These are phyloP conservation scores for Melitaea cinxia DNA, from an alignment of 1,140 invertebrate species.

Conservation along the genomic window DNA sequence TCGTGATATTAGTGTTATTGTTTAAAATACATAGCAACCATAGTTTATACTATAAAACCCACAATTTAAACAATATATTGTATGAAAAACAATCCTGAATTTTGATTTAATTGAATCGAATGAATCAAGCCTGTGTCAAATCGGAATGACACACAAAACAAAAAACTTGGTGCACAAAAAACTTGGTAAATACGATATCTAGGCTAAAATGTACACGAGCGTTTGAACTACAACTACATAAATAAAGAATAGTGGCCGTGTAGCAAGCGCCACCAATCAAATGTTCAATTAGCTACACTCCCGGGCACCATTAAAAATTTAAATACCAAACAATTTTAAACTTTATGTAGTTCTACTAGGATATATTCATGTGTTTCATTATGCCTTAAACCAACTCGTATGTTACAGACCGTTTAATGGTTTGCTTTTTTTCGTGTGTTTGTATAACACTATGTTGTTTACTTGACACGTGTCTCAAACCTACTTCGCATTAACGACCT, in stretches of 20 bases:
- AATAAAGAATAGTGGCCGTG: constrained; percentile 13
- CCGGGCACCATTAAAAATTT: constrained; percentile 11
- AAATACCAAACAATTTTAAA: background rate
- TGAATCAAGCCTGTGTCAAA: background rate
- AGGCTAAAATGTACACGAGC: background rate
- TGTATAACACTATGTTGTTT: background rate
- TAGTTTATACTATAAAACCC: no score
- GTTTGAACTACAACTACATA: constrained; percentile 6
- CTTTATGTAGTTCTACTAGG: background rate
- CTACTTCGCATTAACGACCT: background rate
- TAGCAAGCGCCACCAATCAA: constrained; percentile 11
- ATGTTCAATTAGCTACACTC: constrained; percentile 2
- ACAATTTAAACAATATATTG: background rate
- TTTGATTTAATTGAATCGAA: background rate
- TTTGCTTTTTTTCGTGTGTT: background rate
- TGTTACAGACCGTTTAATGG: background rate
- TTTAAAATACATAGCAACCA: no score
- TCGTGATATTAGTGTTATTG: no score
- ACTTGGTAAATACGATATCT: background rate
- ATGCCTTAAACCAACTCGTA: constrained; percentile 1
- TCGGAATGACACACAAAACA: background rate
- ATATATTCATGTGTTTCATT: background rate
- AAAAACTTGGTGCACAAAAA: no score
- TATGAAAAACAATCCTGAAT: background rate
- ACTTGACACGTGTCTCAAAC: background rate